Evolutionary conservation across 2,113 vertebrate species (phyloP), one percentile per base, ranked within the genome.

Genomic region (Sorex fumeus): DNA sequence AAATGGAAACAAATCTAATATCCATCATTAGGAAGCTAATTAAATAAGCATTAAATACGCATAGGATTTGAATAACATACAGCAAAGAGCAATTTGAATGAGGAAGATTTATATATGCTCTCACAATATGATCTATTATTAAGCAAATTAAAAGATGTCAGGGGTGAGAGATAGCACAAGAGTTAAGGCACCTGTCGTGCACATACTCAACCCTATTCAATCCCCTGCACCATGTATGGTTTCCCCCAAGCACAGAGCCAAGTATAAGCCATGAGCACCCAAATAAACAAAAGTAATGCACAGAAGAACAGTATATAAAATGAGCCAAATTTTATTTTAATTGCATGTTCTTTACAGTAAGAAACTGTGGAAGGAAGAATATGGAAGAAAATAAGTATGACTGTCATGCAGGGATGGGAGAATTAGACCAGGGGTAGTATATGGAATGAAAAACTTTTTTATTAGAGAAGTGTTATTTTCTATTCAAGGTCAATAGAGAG

Each of bases 291-390:
- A n/a, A 32, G 89, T 34, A 2, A 64, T 9, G 8, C 10, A 62
- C 36, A 81, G 32, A 78, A 86, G 21, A 60, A 60, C 53, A 57
- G 21, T 76, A 1, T 34, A 34, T 2, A 83, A 74, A 77, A 8
- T 40, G 81, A 60, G 34, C 70, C 30, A 92, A 86, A 50, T 64
- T 57, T 23, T 60, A 30, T 34, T 9, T 27, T 40, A 30, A 2
- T 36, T 74, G 21, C 18, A 77, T 71, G 76, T 90, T 21, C 53
- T 83, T 60, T 77, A 53, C 50, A 57, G 69, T 50, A 77, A 81
- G 70, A 79, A 93, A 77, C 66, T 84, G 36, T 85, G 32, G 67
- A 75, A 80, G 16, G 67, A 75, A 80, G 13, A 15, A 77, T 67
- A 21, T 64, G 87, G 21, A 43, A 13, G 16, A 88, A 74, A 72